Conservation (phyloP, 2,113 vertebrate species). For the Zosterops hypoxanthus region DNA sequence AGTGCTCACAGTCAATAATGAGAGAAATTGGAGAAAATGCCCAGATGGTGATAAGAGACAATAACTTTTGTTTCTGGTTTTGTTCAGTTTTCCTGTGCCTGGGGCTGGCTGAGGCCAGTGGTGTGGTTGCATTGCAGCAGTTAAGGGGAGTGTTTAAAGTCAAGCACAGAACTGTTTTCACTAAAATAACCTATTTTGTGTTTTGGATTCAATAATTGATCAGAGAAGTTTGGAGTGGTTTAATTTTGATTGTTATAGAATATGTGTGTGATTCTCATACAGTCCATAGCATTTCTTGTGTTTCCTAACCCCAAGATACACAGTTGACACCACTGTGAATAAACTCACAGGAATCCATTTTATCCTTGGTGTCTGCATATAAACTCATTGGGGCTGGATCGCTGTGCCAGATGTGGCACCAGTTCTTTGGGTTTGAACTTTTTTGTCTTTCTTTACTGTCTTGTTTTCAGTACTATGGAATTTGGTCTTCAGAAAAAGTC, state of each 20-base stretch:
- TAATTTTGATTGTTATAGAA: not conserved
- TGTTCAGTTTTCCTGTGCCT: not conserved
- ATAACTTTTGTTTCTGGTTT: not conserved
- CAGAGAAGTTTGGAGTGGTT: not conserved
- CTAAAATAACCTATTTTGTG: not conserved
- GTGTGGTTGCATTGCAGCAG: not conserved
- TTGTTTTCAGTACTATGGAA: constrained; percentile 82
- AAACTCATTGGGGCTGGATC: not conserved
- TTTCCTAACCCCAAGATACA: not conserved
- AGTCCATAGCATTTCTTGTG: not conserved
- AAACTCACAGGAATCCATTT: not conserved
- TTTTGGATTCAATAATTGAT: not conserved
- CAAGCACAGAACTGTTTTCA: not conserved
- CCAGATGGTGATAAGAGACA: not conserved
- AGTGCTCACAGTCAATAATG: not conserved
- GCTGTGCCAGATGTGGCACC: not conserved
- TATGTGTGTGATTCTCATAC: not conserved
- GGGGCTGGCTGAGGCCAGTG: not conserved
- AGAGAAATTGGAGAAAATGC: not conserved
- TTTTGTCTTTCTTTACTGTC: not conserved
- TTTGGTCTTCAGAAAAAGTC: constrained; percentile 83
- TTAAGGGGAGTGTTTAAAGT: not conserved
- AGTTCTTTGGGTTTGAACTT: not conserved
- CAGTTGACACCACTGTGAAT: not conserved
- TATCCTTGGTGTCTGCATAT: not conserved